Conservation (phyloP, 1,140 invertebrate species). For the Eupristina koningsbergeri region DNA sequence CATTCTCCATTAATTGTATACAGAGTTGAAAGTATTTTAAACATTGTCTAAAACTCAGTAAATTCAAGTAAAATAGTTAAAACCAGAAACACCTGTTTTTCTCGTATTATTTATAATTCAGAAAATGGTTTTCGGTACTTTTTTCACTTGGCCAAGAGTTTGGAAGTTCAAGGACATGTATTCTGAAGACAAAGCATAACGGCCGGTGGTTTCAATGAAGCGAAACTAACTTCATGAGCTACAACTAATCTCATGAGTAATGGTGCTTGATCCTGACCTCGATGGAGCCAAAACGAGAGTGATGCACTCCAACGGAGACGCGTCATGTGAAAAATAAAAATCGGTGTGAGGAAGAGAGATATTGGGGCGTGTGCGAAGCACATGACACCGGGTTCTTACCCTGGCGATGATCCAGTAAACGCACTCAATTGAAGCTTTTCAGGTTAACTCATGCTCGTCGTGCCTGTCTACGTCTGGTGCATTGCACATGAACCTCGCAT, state of each 20-base stretch:
- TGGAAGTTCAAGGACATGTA: neutral
- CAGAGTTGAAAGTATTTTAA: too few relatives aligned
- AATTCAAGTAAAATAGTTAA: too few relatives aligned
- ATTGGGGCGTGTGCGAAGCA: neutral
- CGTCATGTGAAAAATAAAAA: neutral
- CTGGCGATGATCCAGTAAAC: neutral
- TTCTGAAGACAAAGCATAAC: neutral
- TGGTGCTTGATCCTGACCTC: neutral
- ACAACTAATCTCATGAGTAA: neutral
- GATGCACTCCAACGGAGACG: neutral
- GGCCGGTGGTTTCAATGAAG: neutral
- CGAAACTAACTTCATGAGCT: neutral
- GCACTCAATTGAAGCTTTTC: slow-evolving; percentile 9
- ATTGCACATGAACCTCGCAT: neutral
- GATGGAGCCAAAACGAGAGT: neutral
- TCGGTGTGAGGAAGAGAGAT: neutral
- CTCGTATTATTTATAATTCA: neutral
- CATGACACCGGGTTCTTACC: neutral
- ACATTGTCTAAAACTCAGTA: too few relatives aligned
- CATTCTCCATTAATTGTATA: too few relatives aligned
- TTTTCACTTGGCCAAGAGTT: neutral
- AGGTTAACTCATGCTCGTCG: neutral
- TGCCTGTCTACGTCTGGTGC: neutral
- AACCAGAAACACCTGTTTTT: neutral
- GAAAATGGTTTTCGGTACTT: neutral